Percentiles rank a stretch among this genome's conserved stretches.
Evolutionary conservation across 2,113 vertebrate species (phyloP).

Genomic region (Strix uralensis): DNA sequence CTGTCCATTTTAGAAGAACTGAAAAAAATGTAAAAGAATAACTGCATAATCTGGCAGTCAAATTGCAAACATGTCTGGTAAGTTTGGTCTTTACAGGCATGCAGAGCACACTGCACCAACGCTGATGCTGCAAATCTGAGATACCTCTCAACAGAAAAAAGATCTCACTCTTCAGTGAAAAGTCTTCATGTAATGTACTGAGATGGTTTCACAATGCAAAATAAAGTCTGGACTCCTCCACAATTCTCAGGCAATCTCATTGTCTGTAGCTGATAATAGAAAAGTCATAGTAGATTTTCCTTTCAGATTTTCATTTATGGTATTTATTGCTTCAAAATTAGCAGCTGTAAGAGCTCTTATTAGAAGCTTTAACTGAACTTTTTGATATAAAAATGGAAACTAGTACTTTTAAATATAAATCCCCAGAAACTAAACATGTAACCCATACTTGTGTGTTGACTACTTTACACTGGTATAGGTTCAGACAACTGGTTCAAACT

Average conservation of each 20-base stretch:
- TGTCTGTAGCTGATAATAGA: background rate
- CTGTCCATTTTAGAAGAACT: background rate
- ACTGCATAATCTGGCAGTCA: background rate
- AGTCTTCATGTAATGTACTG: background rate
- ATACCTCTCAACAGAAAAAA: background rate
- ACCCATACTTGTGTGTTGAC: background rate
- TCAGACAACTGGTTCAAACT: background rate
- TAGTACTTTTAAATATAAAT: background rate
- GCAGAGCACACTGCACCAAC: no score
- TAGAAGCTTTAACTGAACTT: background rate
- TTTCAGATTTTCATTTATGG: background rate
- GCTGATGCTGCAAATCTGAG: background rate
- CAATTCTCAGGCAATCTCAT: background rate
- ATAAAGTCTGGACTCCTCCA: background rate
- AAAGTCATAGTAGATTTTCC: background rate
- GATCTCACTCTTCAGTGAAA: background rate
- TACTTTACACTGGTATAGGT: background rate
- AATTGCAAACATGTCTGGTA: background rate
- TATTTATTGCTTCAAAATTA: background rate
- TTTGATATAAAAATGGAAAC: background rate
- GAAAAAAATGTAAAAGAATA: background rate
- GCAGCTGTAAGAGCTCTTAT: rapidly evolving
- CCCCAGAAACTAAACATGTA: background rate
- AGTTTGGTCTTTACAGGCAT: background rate
- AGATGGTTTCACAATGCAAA: background rate